Percentiles rank a stretch among this genome's conserved stretches.
Evolutionary conservation across 2,797 vertebrate genomes (phyloP).

Genomic region (Neosilurus mollespiculum): DNA sequence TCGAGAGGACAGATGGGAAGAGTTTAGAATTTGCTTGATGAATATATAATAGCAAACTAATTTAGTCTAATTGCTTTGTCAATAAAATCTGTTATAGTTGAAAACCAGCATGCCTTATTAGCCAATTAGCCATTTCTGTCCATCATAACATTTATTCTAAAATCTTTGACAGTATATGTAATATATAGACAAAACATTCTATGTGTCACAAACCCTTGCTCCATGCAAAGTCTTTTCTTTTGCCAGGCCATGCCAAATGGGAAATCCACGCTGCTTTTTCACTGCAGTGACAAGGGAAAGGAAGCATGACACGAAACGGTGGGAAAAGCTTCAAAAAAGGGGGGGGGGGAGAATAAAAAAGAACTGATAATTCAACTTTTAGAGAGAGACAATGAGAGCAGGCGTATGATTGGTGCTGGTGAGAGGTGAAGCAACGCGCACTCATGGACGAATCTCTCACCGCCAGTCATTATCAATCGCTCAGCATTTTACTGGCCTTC

Average conservation of each 20-base stretch:
- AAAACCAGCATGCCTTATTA: neutral
- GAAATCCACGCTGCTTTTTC: slow-evolving; percentile 35
- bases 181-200: neutral
- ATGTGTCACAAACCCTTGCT: slow-evolving; percentile 5
- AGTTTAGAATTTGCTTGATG: slow-evolving; percentile 13
- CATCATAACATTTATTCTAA: neutral
- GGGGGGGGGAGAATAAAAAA: slow-evolving; percentile 7
- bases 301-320: slow-evolving; percentile 31
- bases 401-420: slow-evolving; percentile 25
- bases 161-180: neutral
- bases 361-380: slow-evolving; percentile 28
- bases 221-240: slow-evolving; percentile 28
- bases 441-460: slow-evolving; percentile 46
- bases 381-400: slow-evolving; percentile 39
- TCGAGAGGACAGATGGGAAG: neutral
- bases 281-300: slow-evolving; percentile 24
- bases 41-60: slow-evolving; percentile 23
- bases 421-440: slow-evolving; percentile 25
- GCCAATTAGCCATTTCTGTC: neutral
- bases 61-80: slow-evolving; percentile 23
- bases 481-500: slow-evolving; percentile 41
- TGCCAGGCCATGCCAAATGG: slow-evolving; percentile 27
- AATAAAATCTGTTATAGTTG: slow-evolving; percentile 17
- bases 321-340: slow-evolving; percentile 34
- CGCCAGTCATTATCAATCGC: slow-evolving; percentile 39